phyloP scores from a whole-genome alignment of 2,797 vertebrate species.

The Acipenser transmontanus region DNA sequence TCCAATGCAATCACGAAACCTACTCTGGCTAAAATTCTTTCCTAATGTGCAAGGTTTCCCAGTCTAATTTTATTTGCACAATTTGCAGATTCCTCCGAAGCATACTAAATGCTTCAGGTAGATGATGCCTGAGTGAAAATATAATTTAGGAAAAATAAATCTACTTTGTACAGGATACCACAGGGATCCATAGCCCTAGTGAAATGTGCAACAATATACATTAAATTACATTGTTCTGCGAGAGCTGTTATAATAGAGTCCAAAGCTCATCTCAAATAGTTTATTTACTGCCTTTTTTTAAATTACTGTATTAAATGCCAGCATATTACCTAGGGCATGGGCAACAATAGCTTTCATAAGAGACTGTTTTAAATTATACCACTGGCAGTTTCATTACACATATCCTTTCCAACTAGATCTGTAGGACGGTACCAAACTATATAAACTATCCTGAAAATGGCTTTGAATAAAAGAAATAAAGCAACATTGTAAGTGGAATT shows the following conservation, averaged over 20 bases:
- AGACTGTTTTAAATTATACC: too few species aligned
- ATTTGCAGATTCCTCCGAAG: conserved; percentile 36
- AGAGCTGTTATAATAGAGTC: neutral
- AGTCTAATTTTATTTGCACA: conserved; percentile 33
- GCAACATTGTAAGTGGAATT: too few species aligned
- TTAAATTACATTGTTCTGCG: conserved; percentile 2
- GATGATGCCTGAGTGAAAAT: conserved; percentile 32
- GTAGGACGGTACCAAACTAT: too few species aligned
- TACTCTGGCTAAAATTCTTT: conserved; percentile 25
- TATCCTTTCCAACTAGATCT: too few species aligned
- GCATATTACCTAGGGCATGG: too few species aligned
- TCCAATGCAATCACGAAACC: conserved; percentile 22
- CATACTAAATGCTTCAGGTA: conserved; percentile 33
- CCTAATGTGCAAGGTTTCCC: conserved; percentile 45
- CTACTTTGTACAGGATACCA: conserved; percentile 23
- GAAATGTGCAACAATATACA: conserved; percentile 16
- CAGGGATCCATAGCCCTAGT: conserved; percentile 16
- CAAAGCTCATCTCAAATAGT: neutral
- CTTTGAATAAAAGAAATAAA: too few species aligned
- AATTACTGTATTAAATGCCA: neutral
- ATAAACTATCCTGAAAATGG: too few species aligned
- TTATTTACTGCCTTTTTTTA: neutral
- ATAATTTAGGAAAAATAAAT: conserved; percentile 39
- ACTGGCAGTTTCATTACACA: too few species aligned
- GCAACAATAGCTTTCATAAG: too few species aligned